phyloP scores from a whole-genome alignment of 2,888 invertebrate species.

The Ceriagrion tenellum region DNA sequence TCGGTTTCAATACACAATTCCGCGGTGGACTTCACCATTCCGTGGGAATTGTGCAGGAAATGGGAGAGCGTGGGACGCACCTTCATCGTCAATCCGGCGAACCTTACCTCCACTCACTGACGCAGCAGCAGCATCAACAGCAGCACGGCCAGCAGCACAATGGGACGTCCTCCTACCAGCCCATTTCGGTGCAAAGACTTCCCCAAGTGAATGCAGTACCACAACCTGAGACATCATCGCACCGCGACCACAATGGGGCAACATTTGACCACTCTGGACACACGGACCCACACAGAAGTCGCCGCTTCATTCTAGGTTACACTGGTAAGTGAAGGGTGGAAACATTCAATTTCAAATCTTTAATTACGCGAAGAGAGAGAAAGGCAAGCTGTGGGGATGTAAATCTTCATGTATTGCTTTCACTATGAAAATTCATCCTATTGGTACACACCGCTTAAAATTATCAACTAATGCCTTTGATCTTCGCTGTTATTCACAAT shows the following conservation, averaged over 20 bases:
- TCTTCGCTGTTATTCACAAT: too few relatives aligned
- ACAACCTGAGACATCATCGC: constrained; percentile 13
- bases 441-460: too few relatives aligned
- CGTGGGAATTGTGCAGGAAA: constrained; percentile 59
- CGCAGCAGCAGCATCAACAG: constrained; percentile 77
- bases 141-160: constrained; percentile 78
- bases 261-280: constrained; percentile 77
- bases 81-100: constrained; percentile 46
- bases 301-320: constrained; percentile 84
- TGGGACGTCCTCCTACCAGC: constrained; percentile 74
- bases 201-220: background rate
- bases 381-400: too few relatives aligned
- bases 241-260: constrained; percentile 75
- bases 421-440: too few relatives aligned
- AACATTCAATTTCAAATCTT: background rate
- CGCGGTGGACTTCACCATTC: constrained; percentile 2
- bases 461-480: too few relatives aligned
- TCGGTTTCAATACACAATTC: background rate
- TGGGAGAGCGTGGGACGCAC: constrained; percentile 50
- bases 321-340: constrained; percentile 79
- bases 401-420: too few relatives aligned
- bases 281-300: constrained; percentile 76
- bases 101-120: constrained; percentile 61
- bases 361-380: too few relatives aligned
- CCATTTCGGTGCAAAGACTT: constrained; percentile 72